phyloP scores from a whole-genome alignment of 2,797 vertebrate species.

The Sebastes kiyomatsui region DNA sequence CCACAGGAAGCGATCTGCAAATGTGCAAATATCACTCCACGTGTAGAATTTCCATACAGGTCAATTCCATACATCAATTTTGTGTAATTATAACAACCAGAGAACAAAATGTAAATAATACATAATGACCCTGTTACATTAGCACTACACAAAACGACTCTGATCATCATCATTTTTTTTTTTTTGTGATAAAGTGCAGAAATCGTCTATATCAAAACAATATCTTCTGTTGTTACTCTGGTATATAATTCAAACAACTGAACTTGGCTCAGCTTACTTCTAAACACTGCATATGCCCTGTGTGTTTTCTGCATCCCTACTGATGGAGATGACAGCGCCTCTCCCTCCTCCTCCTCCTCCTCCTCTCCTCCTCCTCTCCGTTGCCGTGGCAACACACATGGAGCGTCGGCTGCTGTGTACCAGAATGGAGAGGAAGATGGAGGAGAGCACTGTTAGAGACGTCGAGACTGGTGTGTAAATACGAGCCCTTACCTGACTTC shows the following conservation, averaged over 20 bases:
- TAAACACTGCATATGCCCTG: background rate
- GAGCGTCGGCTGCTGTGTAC: constrained; percentile 75
- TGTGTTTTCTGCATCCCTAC: background rate
- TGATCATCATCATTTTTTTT: background rate
- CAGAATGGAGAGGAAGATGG: constrained; percentile 83
- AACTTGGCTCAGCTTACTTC: background rate
- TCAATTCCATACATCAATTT: no score
- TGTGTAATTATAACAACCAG: no score
- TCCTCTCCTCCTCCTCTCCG: constrained; percentile 54
- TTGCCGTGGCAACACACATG: constrained; percentile 80
- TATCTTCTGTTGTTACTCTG: background rate
- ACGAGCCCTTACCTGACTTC: constrained; percentile 22
- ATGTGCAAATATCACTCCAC: no score
- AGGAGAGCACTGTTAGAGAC: constrained; percentile 80
- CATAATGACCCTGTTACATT: no score
- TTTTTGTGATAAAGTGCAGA: background rate
- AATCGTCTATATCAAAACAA: background rate
- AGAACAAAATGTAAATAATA: no score
- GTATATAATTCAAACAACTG: background rate
- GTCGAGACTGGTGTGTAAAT: constrained; percentile 85
- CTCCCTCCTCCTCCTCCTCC: constrained; percentile 37
- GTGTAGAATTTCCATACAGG: no score
- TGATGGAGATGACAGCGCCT: constrained; percentile 19
- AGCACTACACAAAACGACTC: no score
- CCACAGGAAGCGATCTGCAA: no score